These are phyloP conservation scores for Hemistola chrysoprasaria DNA, from an alignment of 2,888 invertebrate species.

Conservation along the genomic window DNA sequence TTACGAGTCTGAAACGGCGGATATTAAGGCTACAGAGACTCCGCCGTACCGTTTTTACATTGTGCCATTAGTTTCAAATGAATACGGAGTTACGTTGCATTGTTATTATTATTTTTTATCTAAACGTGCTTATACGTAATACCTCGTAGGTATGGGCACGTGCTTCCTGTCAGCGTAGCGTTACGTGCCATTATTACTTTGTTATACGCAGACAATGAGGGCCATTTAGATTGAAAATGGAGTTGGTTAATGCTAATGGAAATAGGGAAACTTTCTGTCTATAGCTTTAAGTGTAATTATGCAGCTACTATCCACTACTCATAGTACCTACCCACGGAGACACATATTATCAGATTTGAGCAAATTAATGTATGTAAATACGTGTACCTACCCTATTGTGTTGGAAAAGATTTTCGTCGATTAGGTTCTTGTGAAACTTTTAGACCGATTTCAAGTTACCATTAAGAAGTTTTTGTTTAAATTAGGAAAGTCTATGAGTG, in stretches of 20 bases:
- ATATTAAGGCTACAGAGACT: constrained; percentile 76
- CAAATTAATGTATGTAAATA: no score
- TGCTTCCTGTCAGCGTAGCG: constrained; percentile 31
- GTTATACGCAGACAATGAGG: constrained; percentile 16
- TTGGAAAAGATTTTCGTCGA: no score
- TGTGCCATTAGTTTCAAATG: constrained; percentile 66
- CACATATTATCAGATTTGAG: no score
- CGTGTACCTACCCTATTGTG: no score
- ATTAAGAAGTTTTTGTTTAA: no score
- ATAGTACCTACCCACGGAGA: no score
- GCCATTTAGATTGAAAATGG: constrained; percentile 23
- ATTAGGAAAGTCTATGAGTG: constrained; percentile 17
- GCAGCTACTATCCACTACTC: no score
- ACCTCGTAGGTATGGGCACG: no score
- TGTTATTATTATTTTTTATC: constrained; percentile 65
- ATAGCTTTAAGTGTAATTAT: neutral
- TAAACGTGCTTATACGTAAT: constrained; percentile 27
- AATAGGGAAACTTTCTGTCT: constrained; percentile 15
- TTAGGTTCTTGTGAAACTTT: no score
- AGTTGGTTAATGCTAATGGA: constrained; percentile 12
- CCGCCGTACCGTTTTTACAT: constrained; percentile 68
- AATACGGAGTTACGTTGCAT: constrained; percentile 62
- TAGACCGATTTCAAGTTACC: no score
- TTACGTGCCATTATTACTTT: constrained; percentile 20
- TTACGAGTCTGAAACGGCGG: constrained; percentile 79